These are phyloP conservation scores for Pyxicephalus adspersus DNA, from an alignment of 2,113 vertebrate genomes.

Conservation along the genomic window DNA sequence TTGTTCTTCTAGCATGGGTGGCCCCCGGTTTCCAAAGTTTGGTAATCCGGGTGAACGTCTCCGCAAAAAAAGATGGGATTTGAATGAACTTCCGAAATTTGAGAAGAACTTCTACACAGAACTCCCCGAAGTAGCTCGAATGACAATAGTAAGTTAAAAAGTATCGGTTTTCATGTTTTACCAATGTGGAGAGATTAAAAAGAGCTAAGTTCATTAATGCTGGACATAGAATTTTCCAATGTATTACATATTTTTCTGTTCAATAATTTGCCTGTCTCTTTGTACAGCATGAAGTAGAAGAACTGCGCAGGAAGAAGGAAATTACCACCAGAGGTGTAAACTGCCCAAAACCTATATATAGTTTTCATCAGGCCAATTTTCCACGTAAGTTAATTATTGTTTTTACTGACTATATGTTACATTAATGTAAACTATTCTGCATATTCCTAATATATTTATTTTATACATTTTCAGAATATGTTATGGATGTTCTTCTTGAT, in stretches of 20 bases:
- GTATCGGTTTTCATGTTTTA: no score
- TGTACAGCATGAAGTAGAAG: slow-evolving; percentile 88
- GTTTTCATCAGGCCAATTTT: slow-evolving; percentile 92
- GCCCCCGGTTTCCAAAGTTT: slow-evolving; percentile 87
- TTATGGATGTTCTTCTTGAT: slow-evolving; percentile 90
- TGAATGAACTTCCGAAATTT: slow-evolving; percentile 93
- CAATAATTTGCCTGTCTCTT: background rate
- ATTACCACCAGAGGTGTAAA: slow-evolving; percentile 89
- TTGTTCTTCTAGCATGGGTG: slow-evolving; percentile 67
- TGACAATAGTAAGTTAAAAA: slow-evolving; percentile 78
- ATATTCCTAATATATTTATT: background rate
- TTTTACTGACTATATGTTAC: background rate
- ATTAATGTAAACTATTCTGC: background rate
- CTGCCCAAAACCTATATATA: slow-evolving; percentile 86
- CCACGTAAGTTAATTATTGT: slow-evolving; percentile 82
- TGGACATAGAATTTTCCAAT: background rate
- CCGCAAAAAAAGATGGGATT: slow-evolving; percentile 94
- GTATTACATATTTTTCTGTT: background rate
- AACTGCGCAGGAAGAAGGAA: slow-evolving; percentile 89
- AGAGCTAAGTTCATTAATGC: slow-evolving; percentile 27
- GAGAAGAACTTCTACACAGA: slow-evolving; percentile 97
- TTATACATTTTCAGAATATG: slow-evolving; percentile 80
- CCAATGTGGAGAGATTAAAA: background rate
- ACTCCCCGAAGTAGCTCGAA: slow-evolving; percentile 85
- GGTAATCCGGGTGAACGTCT: slow-evolving; percentile 94